phyloP scores from a whole-genome alignment of 2,888 invertebrate genomes.

The Alloscopus bannaensis region DNA sequence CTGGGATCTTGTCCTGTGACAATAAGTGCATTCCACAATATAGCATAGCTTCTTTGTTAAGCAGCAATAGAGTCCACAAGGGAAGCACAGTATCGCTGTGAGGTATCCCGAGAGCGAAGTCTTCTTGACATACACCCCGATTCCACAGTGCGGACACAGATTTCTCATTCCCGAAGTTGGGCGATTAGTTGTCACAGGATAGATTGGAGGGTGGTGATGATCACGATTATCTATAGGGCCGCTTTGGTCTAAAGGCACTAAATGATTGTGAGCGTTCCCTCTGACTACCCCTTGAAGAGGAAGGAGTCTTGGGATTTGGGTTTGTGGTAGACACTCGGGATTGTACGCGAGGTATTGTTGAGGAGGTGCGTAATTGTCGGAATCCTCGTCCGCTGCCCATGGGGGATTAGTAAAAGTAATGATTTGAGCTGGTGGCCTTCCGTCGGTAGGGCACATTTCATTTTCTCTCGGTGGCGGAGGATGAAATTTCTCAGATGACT shows the following conservation, averaged over 20 bases:
- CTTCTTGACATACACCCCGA: conserved; percentile 37
- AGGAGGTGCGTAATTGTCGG: background rate
- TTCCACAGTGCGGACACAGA: conserved; percentile 47
- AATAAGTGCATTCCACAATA: conserved; percentile 48
- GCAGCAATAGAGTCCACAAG: conserved; percentile 52
- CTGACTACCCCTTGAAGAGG: background rate
- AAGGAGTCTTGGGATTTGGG: background rate
- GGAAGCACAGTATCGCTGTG: conserved; percentile 46
- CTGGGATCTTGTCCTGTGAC: conserved; percentile 24
- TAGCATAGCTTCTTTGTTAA: conserved; percentile 37
- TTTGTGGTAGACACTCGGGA: background rate
- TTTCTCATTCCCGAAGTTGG: background rate
- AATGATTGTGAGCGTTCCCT: background rate
- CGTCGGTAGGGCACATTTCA: conserved; percentile 4
- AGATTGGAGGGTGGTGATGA: background rate
- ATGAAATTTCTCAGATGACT: no score
- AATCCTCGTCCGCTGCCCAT: background rate
- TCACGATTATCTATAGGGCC: no score
- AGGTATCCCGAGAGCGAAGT: conserved; percentile 47
- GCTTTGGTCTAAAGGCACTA: background rate
- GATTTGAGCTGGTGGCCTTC: conserved; percentile 10
- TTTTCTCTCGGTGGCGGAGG: background rate
- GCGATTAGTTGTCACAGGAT: background rate
- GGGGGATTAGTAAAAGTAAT: conserved; percentile 1
- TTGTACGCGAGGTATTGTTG: conserved; percentile 1